Evolutionary conservation across 2,888 invertebrate species (phyloP).

Genomic region (Trichopria drosophilae): DNA sequence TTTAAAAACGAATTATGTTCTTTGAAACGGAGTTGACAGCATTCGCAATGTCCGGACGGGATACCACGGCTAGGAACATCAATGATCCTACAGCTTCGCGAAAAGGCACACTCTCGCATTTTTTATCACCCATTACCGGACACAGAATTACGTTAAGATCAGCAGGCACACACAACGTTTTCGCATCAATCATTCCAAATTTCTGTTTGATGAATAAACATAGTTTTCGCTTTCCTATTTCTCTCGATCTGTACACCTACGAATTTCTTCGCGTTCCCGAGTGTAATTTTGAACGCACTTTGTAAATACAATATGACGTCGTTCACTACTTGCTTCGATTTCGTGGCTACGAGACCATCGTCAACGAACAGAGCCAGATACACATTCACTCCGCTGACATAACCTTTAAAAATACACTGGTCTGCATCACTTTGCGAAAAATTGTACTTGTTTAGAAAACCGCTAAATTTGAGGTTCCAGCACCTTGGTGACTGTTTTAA

Average conservation of each 20-base stretch:
- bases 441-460: neutral
- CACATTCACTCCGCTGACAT: slow-evolving; percentile 3
- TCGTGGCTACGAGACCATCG: slow-evolving; percentile 13
- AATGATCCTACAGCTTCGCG: slow-evolving; percentile 36
- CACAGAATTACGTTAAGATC: slow-evolving; percentile 24
- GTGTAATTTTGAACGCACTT: slow-evolving; percentile 28
- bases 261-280: slow-evolving; percentile 24
- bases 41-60: slow-evolving; percentile 32
- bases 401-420: slow-evolving; percentile 22
- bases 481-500: slow-evolving; percentile 20
- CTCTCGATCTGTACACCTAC: slow-evolving; percentile 31
- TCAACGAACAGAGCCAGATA: slow-evolving; percentile 20
- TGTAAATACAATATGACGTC: slow-evolving; percentile 1
- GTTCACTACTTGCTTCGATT: slow-evolving; percentile 11
- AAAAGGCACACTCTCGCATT: slow-evolving; percentile 22
- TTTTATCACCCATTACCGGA: slow-evolving; percentile 16
- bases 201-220: slow-evolving; percentile 33
- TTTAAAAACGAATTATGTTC: no score
- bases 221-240: slow-evolving; percentile 24
- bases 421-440: slow-evolving; percentile 12
- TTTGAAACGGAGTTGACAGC: slow-evolving; percentile 31
- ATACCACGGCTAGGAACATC: slow-evolving; percentile 29
- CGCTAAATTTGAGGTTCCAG: slow-evolving; percentile 18
- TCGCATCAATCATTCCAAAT: slow-evolving; percentile 30
- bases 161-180: slow-evolving; percentile 28